These are phyloP conservation scores for Odontomyia ornata DNA, from an alignment of 2,888 invertebrate species.

Conservation along the genomic window DNA sequence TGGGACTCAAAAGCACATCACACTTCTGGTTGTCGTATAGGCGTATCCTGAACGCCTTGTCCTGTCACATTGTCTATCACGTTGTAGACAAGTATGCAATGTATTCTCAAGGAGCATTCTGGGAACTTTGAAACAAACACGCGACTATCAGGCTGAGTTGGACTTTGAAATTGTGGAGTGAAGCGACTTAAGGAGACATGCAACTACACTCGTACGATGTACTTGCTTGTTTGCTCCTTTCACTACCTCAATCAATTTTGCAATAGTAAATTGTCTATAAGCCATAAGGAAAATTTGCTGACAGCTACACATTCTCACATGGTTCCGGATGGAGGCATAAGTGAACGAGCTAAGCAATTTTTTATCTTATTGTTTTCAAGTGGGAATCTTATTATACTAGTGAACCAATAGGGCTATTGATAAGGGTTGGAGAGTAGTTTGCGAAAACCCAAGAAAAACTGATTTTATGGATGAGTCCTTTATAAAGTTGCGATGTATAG, in stretches of 20 bases:
- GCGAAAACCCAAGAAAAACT: background rate
- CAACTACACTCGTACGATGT: background rate
- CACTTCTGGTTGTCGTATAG: background rate
- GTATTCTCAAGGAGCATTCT: background rate
- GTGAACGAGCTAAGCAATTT: constrained; percentile 19
- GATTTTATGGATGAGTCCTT: background rate
- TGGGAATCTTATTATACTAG: constrained; percentile 16
- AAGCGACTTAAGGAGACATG: background rate
- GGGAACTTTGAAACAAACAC: background rate
- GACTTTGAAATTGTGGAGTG: background rate
- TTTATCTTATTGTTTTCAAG: constrained; percentile 5
- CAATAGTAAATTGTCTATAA: constrained; percentile 30
- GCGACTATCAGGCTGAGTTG: background rate
- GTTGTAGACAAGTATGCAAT: background rate
- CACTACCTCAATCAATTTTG: constrained; percentile 18
- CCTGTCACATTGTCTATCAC: background rate
- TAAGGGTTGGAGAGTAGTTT: background rate
- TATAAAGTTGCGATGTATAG: background rate
- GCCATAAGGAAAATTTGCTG: constrained; percentile 18
- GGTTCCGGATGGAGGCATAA: background rate
- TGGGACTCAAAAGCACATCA: background rate
- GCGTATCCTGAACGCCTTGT: background rate
- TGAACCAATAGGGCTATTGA: constrained; percentile 3
- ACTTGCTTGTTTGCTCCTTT: background rate
- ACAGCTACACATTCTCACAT: constrained; percentile 15